These are phyloP conservation scores for Agrypnia vestita DNA, from an alignment of 1,140 invertebrate species.

Conservation along the genomic window DNA sequence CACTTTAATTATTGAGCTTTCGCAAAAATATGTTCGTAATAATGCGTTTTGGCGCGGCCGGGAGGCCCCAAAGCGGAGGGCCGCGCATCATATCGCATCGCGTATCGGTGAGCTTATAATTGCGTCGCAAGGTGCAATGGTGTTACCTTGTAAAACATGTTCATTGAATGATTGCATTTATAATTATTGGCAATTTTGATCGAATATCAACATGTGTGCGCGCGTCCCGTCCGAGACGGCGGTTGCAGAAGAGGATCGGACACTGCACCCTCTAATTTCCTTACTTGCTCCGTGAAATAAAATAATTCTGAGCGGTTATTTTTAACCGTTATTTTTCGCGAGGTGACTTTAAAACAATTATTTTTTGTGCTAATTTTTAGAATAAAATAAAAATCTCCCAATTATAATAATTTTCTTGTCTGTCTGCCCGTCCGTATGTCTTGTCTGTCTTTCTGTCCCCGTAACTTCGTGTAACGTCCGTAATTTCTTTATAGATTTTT, in stretches of 20 bases:
- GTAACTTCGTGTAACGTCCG: too few species aligned
- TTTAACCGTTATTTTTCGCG: too few species aligned
- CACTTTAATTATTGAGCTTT: conserved; percentile 26
- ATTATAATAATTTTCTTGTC: too few species aligned
- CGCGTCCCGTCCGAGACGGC: background rate
- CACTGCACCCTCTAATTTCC: too few species aligned
- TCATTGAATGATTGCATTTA: conserved; percentile 35
- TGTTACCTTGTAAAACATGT: conserved; percentile 38
- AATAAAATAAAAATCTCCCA: too few species aligned
- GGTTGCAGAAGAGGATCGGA: background rate
- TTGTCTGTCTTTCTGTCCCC: too few species aligned
- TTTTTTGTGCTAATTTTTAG: too few species aligned
- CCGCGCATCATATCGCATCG: background rate
- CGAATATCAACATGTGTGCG: background rate
- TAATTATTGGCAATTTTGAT: conserved; percentile 5
- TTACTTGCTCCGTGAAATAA: too few species aligned
- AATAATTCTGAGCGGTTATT: too few species aligned
- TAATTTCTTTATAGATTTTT: too few species aligned
- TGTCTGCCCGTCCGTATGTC: too few species aligned
- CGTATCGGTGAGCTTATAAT: conserved; percentile 29
- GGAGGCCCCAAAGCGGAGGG: background rate
- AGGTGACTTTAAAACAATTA: too few species aligned
- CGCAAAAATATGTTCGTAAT: background rate
- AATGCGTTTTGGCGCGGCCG: background rate
- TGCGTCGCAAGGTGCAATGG: conserved; percentile 36